Base-by-base conservation (phyloP, 2,888 invertebrate species). In the Hyppa rectilinea region DNA sequence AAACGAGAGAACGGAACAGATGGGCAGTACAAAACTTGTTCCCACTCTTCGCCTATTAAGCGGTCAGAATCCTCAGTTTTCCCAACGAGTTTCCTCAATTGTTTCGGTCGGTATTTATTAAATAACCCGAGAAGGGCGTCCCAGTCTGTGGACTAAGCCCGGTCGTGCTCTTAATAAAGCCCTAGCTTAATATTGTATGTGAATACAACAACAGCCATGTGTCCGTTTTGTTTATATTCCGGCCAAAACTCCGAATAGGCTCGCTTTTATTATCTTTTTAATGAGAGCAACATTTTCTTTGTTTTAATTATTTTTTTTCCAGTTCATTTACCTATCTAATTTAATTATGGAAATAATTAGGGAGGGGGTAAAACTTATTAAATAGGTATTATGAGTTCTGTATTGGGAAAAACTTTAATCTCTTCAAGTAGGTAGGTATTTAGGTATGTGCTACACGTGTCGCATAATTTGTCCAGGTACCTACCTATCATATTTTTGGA, bases 51-150 rank as follows among this genome's bases (percentile, higher is more conserved):
- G 36, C 67, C 71, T 75, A 80, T 81, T 77, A 84, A 84, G 78
- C 80, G 73, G 77, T 88, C 87, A 90, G 89, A 90, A 89, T 90
- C 88, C 88, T 81, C 84, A 84, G 87, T 88, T 88, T 87, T 87
- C 85, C 88, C 88, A 83, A 80, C 80, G 82, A 89, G 89, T 92
- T 92, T 91, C 91, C 93, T 90, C 91, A 91, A 94, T 90, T 90
- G 92, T 89, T 91, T 88, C 87, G 87, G 89, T 69, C 82, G 91
- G 92, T 92, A 93, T 93, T 95, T 94, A 95, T 95, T 94, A 94
- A 94, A 95, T 93, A 93, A 93, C 92, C 89, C 89, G 87, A 89
- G 89, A 87, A 91, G 92, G 91, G 89, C 87, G 89, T 86, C 82
- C 85, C 68, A 88, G 91, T 91, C 91, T 89, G 87, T 87, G 87